Conservation (phyloP, 2,888 invertebrate species). For the Eupithecia subumbrata region DNA sequence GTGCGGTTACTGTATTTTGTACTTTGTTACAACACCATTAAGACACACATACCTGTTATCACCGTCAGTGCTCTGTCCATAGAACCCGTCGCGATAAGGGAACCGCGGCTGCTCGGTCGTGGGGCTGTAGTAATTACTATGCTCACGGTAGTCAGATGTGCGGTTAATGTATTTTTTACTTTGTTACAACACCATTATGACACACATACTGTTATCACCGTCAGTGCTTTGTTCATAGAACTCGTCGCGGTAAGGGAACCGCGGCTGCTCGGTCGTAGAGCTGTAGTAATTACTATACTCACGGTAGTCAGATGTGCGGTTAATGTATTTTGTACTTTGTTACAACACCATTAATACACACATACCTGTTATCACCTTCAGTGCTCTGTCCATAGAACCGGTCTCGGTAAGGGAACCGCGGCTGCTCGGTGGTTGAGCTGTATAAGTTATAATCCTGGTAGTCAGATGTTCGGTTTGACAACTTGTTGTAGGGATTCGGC, state of each 20-base stretch:
- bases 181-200: background rate
- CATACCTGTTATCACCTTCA: slow-evolving; percentile 49
- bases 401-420: slow-evolving; percentile 56
- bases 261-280: slow-evolving; percentile 60
- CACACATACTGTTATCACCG: slow-evolving; percentile 49
- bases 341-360: slow-evolving; percentile 26
- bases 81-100: slow-evolving; percentile 53
- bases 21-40: background rate
- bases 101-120: slow-evolving; percentile 61
- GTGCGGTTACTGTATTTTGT: slow-evolving; percentile 54
- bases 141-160: slow-evolving; percentile 52
- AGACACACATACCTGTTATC: slow-evolving; percentile 47
- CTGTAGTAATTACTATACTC: slow-evolving; percentile 49
- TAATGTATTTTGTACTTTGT: slow-evolving; percentile 31
- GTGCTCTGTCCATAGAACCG: slow-evolving; percentile 47
- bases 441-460: slow-evolving; percentile 53
- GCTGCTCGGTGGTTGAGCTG: slow-evolving; percentile 59
- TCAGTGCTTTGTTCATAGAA: slow-evolving; percentile 47
- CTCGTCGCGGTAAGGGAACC: slow-evolving; percentile 56
- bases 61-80: slow-evolving; percentile 47
- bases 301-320: slow-evolving; percentile 57
- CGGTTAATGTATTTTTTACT: slow-evolving; percentile 49
- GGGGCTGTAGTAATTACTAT: slow-evolving; percentile 52
- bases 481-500: slow-evolving; percentile 66
- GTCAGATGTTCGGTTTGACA: slow-evolving; percentile 60